A percentile compares a stretch with the other conserved stretches of the same genome.
Evolutionary conservation across 2,888 invertebrate species (phyloP).

Genomic region (Catonia carolina): DNA sequence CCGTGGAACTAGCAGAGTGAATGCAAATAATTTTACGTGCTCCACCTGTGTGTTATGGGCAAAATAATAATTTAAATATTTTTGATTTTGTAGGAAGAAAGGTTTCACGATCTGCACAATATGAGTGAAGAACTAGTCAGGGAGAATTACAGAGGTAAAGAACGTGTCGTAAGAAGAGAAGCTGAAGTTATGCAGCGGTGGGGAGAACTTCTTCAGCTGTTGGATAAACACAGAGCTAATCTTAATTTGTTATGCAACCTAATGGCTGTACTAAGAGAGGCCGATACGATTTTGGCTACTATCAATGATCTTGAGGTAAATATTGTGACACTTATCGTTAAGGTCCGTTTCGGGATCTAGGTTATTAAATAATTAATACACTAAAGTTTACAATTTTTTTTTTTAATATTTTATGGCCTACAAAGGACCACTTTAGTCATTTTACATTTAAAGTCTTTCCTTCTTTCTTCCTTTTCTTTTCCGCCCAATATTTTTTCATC

Average conservation of each 20-base stretch:
- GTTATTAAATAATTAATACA: too few species aligned
- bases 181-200: slow-evolving; percentile 79
- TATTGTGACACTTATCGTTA: too few species aligned
- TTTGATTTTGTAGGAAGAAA: slow-evolving; percentile 58
- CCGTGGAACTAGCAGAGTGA: too few species aligned
- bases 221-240: slow-evolving; percentile 76
- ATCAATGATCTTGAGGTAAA: slow-evolving; percentile 75
- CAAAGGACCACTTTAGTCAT: too few species aligned
- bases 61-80: too few species aligned
- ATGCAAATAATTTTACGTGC: too few species aligned
- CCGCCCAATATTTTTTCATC: too few species aligned
- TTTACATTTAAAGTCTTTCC: too few species aligned
- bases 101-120: slow-evolving; percentile 86
- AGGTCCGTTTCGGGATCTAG: too few species aligned
- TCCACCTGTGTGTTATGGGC: too few species aligned
- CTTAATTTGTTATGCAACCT: slow-evolving; percentile 73
- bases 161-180: slow-evolving; percentile 63
- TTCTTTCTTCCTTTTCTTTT: too few species aligned
- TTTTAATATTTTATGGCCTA: not conserved
- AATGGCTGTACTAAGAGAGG: slow-evolving; percentile 83
- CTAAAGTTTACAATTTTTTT: slow-evolving; percentile 20
- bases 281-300: slow-evolving; percentile 79
- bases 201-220: slow-evolving; percentile 72
- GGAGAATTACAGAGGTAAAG: slow-evolving; percentile 87
- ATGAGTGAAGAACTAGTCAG: slow-evolving; percentile 88